phyloP scores from a whole-genome alignment of 2,113 vertebrate species.

The Oplegnathus fasciatus region DNA sequence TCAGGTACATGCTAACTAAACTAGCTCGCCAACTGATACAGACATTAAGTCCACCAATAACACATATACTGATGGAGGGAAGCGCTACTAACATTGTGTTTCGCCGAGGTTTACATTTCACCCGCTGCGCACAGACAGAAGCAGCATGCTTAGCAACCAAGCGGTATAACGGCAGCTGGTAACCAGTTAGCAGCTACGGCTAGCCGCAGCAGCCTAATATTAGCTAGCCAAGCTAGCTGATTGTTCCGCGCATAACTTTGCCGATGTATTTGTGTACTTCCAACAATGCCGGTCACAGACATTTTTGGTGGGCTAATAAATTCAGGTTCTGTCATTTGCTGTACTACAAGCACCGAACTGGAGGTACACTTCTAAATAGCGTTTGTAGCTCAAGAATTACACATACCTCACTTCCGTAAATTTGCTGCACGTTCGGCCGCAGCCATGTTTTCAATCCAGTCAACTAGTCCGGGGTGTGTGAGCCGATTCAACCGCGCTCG shows the following conservation, averaged over 20 bases:
- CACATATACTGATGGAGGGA: background rate
- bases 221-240: conserved; percentile 79
- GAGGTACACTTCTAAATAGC: conserved; percentile 62
- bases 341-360: conserved; percentile 10
- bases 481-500: conserved; percentile 77
- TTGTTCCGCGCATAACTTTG: conserved; percentile 84
- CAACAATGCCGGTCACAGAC: conserved; percentile 23
- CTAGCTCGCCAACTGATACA: conserved; percentile 15
- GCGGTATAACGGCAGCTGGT: conserved; percentile 22
- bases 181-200: conserved; percentile 55
- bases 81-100: background rate
- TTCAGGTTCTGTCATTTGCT: conserved; percentile 35
- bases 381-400: conserved; percentile 79
- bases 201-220: conserved; percentile 53
- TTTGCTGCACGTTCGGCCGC: conserved; percentile 86
- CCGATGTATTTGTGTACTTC: conserved; percentile 60
- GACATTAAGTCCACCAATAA: background rate
- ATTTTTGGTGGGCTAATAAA: conserved; percentile 33
- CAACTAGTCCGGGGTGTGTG: conserved; percentile 79
- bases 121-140: background rate
- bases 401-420: conserved; percentile 90
- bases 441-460: conserved; percentile 87
- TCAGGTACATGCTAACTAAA: conserved; percentile 40
- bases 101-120: conserved; percentile 19
- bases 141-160: conserved; percentile 39